Percentiles rank a stretch among this genome's conserved stretches.
Evolutionary conservation across 2,888 invertebrate genomes (phyloP).

Genomic region (Galeopsomyia nigrocyanea): DNA sequence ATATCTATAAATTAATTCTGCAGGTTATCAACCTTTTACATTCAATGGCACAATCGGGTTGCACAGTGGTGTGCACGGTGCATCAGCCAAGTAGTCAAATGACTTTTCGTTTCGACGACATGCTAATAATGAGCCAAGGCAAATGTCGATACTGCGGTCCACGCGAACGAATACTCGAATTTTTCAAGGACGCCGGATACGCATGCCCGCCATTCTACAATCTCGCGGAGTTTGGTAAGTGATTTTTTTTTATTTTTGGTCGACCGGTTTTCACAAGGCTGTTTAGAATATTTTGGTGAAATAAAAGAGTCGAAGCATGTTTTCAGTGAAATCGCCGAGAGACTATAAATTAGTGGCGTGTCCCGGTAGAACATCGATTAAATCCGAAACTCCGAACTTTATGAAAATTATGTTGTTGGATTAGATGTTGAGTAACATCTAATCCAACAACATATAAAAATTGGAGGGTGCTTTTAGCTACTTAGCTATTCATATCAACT

Average conservation of each 20-base stretch:
- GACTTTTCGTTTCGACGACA: slow-evolving; percentile 81
- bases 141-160: slow-evolving; percentile 79
- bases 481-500: too few relatives aligned
- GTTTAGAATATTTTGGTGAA: slow-evolving; percentile 22
- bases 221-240: slow-evolving; percentile 81
- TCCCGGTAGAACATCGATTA: too few relatives aligned
- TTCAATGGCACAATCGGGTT: slow-evolving; percentile 75
- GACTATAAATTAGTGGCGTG: too few relatives aligned
- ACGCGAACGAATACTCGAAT: slow-evolving; percentile 73
- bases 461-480: too few relatives aligned
- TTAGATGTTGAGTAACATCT: too few relatives aligned
- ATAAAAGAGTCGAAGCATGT: too few relatives aligned
- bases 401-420: too few relatives aligned
- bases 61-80: slow-evolving; percentile 82
- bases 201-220: slow-evolving; percentile 84
- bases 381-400: too few relatives aligned
- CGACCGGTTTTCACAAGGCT: background rate
- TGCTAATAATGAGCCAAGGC: slow-evolving; percentile 79
- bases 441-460: too few relatives aligned
- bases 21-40: slow-evolving; percentile 74
- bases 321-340: too few relatives aligned
- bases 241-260: background rate
- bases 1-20: background rate
- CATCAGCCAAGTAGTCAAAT: slow-evolving; percentile 85
- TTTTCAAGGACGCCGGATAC: slow-evolving; percentile 74